These are phyloP conservation scores for Peromyscus californicus DNA, from an alignment of 2,113 vertebrate species.

Conservation along the genomic window DNA sequence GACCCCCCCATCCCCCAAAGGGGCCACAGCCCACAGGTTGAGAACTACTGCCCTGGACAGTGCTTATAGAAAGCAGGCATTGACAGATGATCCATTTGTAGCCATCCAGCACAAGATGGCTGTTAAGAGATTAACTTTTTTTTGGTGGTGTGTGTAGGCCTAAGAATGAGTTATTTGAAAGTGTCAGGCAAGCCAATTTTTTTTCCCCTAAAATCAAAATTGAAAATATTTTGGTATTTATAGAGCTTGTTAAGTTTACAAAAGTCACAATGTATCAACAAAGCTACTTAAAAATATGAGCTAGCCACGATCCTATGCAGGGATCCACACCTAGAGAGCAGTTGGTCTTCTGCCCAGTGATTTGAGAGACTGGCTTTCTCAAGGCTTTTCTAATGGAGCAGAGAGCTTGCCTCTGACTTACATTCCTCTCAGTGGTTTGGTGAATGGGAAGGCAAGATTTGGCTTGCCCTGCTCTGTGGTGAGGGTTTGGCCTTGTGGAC, in stretches of 20 bases:
- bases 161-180: background rate
- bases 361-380: conserved; percentile 3
- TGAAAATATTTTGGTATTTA: conserved; percentile 44
- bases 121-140: no score
- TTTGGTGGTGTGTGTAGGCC: background rate
- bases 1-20: background rate
- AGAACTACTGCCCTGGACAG: background rate
- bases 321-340: conserved; percentile 4
- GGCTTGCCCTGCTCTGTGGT: background rate
- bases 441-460: background rate
- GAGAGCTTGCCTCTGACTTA: background rate
- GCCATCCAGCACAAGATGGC: background rate
- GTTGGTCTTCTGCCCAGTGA: conserved; percentile 66
- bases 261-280: conserved; percentile 22
- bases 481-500: background rate
- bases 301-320: background rate
- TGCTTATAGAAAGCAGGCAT: background rate
- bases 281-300: conserved; percentile 32
- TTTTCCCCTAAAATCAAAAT: conserved; percentile 35
- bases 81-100: background rate
- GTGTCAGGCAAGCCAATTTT: background rate
- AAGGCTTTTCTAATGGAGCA: conserved; percentile 42
- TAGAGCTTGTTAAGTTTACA: background rate
- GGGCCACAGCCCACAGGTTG: background rate
- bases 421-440: conserved; percentile 10